These are phyloP conservation scores for Aurelia sp. DNA, from an alignment of 30 jellyfish, hydroid and myxozoan species.

Conservation along the genomic window DNA sequence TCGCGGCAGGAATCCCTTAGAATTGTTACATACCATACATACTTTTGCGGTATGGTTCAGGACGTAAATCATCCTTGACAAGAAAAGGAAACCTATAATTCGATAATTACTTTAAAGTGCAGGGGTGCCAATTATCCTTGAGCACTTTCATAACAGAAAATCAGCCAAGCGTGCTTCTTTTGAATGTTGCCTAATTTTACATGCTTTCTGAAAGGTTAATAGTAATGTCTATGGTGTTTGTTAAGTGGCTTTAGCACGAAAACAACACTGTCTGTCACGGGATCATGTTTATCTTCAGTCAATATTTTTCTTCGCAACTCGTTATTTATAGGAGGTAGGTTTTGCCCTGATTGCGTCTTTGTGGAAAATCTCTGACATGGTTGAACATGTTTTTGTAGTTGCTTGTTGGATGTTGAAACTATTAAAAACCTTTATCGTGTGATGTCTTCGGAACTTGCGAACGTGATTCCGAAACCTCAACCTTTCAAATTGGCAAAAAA, in stretches of 20 bases:
- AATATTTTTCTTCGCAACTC: constrained; percentile 11
- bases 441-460: too few species aligned
- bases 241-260: constrained; percentile 52
- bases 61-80: constrained; percentile 36
- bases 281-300: constrained; percentile 37
- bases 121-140: constrained; percentile 68
- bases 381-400: too few species aligned
- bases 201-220: constrained; percentile 21
- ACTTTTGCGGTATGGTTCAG: constrained; percentile 46
- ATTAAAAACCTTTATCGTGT: too few species aligned
- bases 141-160: constrained; percentile 17
- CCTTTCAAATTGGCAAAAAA: too few species aligned
- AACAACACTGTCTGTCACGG: constrained; percentile 61
- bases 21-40: constrained; percentile 49
- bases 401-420: too few species aligned
- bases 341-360: too few species aligned
- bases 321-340: too few species aligned
- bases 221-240: constrained; percentile 45
- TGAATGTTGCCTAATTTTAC: constrained; percentile 19
- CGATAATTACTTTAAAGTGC: constrained; percentile 56
- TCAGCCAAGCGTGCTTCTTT: constrained; percentile 35
- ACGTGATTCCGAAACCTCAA: too few species aligned
- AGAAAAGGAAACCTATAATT: constrained; percentile 38
- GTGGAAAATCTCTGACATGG: too few species aligned
- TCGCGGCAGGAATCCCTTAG: constrained; percentile 63